Percentiles rank a stretch among this genome's conserved stretches.
These are phyloP conservation scores for Pentalonia nigronervosa DNA, from an alignment of 1,140 invertebrate species.

Conservation along the genomic window DNA sequence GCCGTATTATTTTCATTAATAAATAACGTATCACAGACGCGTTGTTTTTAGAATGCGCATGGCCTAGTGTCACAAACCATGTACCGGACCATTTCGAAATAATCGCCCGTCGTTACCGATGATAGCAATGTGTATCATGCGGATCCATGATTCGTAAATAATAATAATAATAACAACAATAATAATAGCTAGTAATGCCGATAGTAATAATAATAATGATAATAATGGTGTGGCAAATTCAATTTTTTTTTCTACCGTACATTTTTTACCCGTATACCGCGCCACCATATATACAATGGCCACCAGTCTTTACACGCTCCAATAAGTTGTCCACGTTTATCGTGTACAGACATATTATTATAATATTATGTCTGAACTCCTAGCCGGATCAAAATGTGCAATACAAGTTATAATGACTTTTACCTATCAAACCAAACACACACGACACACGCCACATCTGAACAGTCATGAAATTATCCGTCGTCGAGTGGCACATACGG, in stretches of 20 bases:
- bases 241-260: not conserved
- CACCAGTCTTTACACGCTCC: constrained; percentile 45
- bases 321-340: constrained; percentile 32
- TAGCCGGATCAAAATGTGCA: not conserved
- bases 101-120: not conserved
- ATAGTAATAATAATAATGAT: constrained; percentile 11
- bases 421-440: not conserved
- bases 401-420: not conserved
- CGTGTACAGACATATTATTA: not conserved
- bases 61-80: not conserved
- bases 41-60: constrained; percentile 5
- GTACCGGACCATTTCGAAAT: constrained; percentile 30
- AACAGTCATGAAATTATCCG: not conserved
- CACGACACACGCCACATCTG: not conserved
- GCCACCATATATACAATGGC: not conserved
- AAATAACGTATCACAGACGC: not conserved
- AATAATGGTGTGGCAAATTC: not conserved
- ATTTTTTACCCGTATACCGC: not conserved
- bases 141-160: not conserved
- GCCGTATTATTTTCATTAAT: not conserved
- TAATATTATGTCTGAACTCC: not conserved
- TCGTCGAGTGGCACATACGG: not conserved
- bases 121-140: not conserved
- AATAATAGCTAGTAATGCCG: constrained; percentile 3
- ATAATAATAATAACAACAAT: not conserved